Evolutionary conservation across 1,140 invertebrate species (phyloP).

Genomic region (Drosophila lowei): DNA sequence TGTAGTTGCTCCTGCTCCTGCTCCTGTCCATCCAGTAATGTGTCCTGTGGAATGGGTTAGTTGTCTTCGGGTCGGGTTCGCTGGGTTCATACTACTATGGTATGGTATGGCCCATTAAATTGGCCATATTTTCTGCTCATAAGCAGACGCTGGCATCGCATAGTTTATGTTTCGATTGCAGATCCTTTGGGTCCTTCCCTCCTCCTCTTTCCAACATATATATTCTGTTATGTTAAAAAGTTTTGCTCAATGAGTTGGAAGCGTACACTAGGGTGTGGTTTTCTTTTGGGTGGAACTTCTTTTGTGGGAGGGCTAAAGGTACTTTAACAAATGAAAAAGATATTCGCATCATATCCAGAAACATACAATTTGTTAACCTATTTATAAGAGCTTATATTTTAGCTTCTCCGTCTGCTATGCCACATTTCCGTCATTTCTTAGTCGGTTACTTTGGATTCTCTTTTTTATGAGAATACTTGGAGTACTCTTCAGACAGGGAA

Average conservation of each 20-base stretch:
- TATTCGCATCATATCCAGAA: neutral
- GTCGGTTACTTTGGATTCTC: too few relatives aligned
- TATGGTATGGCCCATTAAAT: slow-evolving; percentile 42
- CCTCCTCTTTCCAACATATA: neutral
- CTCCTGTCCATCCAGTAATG: slow-evolving; percentile 4
- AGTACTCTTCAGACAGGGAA: too few relatives aligned
- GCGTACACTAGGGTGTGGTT: slow-evolving; percentile 4
- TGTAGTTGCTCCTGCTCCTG: neutral
- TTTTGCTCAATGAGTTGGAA: slow-evolving; percentile 41
- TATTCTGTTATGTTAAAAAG: slow-evolving; percentile 3
- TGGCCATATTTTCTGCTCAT: slow-evolving; percentile 48
- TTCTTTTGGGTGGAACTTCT: neutral
- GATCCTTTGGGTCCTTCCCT: neutral
- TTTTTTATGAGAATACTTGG: too few relatives aligned
- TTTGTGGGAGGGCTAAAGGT: neutral
- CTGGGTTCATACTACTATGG: slow-evolving; percentile 11
- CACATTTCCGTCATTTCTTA: too few relatives aligned
- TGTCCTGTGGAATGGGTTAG: slow-evolving; percentile 2
- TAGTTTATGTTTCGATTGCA: slow-evolving; percentile 28
- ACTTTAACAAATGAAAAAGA: neutral
- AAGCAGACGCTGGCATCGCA: slow-evolving; percentile 40
- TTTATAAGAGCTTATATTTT: too few relatives aligned
- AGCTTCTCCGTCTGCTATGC: too few relatives aligned
- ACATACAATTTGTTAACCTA: too few relatives aligned
- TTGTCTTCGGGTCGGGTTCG: slow-evolving; percentile 32